Conservation (phyloP, 2,113 vertebrate genomes). For the Gorilla gorilla region DNA sequence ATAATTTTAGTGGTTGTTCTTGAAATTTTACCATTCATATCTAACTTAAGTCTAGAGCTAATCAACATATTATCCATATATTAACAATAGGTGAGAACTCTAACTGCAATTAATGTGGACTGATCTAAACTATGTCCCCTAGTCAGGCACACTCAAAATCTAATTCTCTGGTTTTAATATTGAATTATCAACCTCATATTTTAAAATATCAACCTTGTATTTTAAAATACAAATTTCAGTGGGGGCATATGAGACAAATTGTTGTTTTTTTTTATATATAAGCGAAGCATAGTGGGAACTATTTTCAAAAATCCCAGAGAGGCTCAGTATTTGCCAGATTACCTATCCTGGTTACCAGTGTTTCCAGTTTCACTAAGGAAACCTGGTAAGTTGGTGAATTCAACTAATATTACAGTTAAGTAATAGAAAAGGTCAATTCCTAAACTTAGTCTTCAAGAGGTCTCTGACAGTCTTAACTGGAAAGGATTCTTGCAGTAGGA, state of each 20-base stretch:
- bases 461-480: slow-evolving; percentile 31
- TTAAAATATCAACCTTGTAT: not conserved
- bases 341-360: not conserved
- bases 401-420: slow-evolving; percentile 21
- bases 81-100: not conserved
- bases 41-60: slow-evolving; percentile 21
- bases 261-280: not conserved
- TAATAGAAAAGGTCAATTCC: slow-evolving; percentile 31
- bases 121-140: not conserved
- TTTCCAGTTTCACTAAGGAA: slow-evolving; percentile 15
- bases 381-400: slow-evolving; percentile 32
- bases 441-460: slow-evolving; percentile 43
- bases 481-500: slow-evolving; percentile 6
- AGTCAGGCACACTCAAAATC: slow-evolving; percentile 13
- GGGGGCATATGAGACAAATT: not conserved
- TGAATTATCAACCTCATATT: not conserved
- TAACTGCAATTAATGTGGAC: not conserved
- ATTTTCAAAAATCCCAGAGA: slow-evolving; percentile 32
- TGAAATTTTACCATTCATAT: slow-evolving; percentile 29
- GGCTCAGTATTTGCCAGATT: slow-evolving; percentile 7
- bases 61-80: not conserved
- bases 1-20: slow-evolving; percentile 40
- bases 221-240: slow-evolving; percentile 24
- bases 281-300: not conserved
- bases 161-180: slow-evolving; percentile 31